Evolutionary conservation across 2,888 invertebrate species (phyloP).

Genomic region (Byasa hedistus): DNA sequence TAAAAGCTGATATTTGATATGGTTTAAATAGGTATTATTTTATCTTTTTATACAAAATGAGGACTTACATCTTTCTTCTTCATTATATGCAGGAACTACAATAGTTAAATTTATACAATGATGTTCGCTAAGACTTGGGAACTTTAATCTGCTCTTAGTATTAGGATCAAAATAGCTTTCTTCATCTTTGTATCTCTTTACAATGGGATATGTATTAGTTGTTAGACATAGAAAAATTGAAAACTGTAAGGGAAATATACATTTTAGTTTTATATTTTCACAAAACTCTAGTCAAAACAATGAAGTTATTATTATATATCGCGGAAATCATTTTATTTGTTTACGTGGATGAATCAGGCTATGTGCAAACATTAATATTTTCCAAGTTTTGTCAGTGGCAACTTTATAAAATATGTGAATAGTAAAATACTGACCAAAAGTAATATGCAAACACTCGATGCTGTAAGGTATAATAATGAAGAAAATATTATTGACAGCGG

Average conservation of each 20-base stretch:
- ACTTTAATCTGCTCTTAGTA: slow-evolving; percentile 66
- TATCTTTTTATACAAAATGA: not conserved
- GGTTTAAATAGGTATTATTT: not conserved
- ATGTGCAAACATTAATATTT: not conserved
- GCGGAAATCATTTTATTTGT: not conserved
- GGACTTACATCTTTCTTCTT: slow-evolving; percentile 91
- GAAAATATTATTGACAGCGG: slow-evolving; percentile 11
- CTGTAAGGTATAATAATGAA: slow-evolving; percentile 14
- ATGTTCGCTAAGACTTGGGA: slow-evolving; percentile 87
- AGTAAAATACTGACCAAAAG: slow-evolving; percentile 14
- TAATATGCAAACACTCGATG: slow-evolving; percentile 4
- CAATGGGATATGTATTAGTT: slow-evolving; percentile 83
- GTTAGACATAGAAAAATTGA: slow-evolving; percentile 80
- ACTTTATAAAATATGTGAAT: not conserved
- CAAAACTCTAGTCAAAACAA: no score
- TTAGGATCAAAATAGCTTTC: slow-evolving; percentile 84
- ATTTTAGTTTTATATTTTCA: not conserved
- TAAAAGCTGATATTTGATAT: not conserved
- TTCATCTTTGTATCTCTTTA: slow-evolving; percentile 86
- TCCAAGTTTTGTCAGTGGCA: not conserved
- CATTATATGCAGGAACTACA: slow-evolving; percentile 98
- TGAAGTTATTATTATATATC: not conserved
- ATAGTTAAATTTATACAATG: slow-evolving; percentile 90
- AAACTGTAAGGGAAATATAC: slow-evolving; percentile 67
- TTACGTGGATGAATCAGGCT: not conserved